Evolutionary conservation across 1,140 invertebrate species (phyloP).

Genomic region (Papilio xuthus): DNA sequence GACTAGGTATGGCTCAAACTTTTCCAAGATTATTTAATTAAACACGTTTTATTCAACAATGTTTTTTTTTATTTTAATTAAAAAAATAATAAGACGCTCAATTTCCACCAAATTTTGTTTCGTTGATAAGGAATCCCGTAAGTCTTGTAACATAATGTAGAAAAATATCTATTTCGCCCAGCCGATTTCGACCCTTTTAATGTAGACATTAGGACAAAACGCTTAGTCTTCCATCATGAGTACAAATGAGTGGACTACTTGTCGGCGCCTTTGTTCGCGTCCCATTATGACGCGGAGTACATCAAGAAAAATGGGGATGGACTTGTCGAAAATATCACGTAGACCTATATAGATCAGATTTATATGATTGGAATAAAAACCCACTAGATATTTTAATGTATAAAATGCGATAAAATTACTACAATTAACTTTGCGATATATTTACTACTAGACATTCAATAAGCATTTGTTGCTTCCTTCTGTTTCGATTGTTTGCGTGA

Average conservation of each 20-base stretch:
- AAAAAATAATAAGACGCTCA: background rate
- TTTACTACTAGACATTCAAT: background rate
- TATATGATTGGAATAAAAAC: background rate
- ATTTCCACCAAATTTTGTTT: conserved; percentile 4
- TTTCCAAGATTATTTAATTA: conserved; percentile 34
- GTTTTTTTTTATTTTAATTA: conserved; percentile 4
- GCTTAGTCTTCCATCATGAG: conserved; percentile 9
- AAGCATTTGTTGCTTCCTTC: too few relatives aligned
- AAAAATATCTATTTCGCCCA: background rate
- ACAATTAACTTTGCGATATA: background rate
- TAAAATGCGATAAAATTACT: background rate
- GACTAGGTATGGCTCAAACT: conserved; percentile 28
- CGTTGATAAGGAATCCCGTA: background rate
- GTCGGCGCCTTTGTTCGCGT: conserved; percentile 2
- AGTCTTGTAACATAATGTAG: background rate
- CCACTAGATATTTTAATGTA: background rate
- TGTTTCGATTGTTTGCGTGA: background rate
- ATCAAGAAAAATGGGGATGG: background rate
- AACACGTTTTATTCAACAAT: conserved; percentile 6
- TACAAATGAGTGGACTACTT: conserved; percentile 5
- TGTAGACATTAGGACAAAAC: conserved; percentile 12
- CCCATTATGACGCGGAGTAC: background rate
- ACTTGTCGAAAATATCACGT: background rate
- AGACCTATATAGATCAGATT: background rate
- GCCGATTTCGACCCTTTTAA: background rate